Percentiles rank a stretch among this genome's conserved stretches.
Evolutionary conservation across 2,888 invertebrate genomes (phyloP).

Genomic region (Cephus nigrinus): DNA sequence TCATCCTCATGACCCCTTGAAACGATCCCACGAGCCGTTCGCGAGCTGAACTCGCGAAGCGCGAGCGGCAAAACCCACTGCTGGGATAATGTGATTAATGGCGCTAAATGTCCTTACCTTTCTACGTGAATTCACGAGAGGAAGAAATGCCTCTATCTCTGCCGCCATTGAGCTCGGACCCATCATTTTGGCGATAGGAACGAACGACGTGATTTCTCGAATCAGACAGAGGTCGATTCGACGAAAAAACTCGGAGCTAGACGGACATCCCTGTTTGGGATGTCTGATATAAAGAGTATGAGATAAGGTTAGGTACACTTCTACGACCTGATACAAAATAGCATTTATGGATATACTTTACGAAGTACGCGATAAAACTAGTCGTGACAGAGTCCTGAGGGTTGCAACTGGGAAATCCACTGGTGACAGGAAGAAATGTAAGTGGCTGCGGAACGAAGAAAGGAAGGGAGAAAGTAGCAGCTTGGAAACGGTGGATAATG

Average conservation of each 20-base stretch:
- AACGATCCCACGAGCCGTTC: conserved; percentile 19
- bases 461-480: background rate
- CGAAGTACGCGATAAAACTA: background rate
- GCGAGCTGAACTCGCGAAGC: conserved; percentile 17
- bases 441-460: background rate
- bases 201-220: conserved; percentile 21
- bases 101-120: conserved; percentile 39
- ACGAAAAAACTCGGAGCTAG: background rate
- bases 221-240: background rate
- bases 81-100: conserved; percentile 57
- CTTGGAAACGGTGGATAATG: background rate
- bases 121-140: conserved; percentile 13
- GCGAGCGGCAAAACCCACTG: conserved; percentile 44
- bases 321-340: background rate
- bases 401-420: background rate
- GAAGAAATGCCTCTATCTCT: conserved; percentile 38
- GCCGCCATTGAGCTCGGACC: conserved; percentile 31
- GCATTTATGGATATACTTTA: background rate
- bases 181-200: conserved; percentile 26
- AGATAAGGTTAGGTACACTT: background rate
- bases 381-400: background rate
- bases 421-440: background rate
- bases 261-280: background rate
- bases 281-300: background rate
- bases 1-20: conserved; percentile 23